These are phyloP conservation scores for Euphonia xanthogaster DNA, from an alignment of 2,797 vertebrate genomes.

Conservation along the genomic window DNA sequence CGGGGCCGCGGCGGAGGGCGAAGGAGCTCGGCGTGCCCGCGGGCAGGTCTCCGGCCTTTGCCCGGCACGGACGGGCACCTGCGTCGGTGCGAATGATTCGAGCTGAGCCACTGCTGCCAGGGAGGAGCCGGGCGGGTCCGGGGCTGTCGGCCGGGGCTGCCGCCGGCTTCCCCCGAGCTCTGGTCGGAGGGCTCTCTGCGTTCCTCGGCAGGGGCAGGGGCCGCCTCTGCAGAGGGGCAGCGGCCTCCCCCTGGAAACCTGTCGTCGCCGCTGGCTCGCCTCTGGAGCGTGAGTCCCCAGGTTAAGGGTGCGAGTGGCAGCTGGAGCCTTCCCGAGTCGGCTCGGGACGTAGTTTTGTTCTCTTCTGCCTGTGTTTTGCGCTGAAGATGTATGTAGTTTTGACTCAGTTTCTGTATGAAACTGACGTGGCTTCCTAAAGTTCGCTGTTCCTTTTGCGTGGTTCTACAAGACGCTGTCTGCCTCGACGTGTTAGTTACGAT, in stretches of 20 bases:
- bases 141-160: not conserved
- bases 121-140: not conserved
- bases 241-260: not conserved
- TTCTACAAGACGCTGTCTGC: not conserved
- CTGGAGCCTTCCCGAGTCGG: not conserved
- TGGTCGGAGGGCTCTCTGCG: not conserved
- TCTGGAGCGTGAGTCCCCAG: not conserved
- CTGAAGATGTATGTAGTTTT: not conserved
- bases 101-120: rapidly evolving
- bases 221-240: not conserved
- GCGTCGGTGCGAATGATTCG: not conserved
- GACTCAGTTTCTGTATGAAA: not conserved
- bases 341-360: not conserved
- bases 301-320: not conserved
- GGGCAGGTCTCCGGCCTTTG: not conserved
- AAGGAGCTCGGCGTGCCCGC: not conserved
- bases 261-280: not conserved
- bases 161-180: not conserved
- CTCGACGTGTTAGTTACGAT: not conserved
- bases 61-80: not conserved
- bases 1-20: not conserved
- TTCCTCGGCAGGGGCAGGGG: not conserved
- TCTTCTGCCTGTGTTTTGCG: rapidly evolving
- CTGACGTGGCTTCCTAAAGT: not conserved
- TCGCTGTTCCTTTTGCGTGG: not conserved